Evolutionary conservation across 2,888 invertebrate species (phyloP).

Genomic region (Sialis lutaria): DNA sequence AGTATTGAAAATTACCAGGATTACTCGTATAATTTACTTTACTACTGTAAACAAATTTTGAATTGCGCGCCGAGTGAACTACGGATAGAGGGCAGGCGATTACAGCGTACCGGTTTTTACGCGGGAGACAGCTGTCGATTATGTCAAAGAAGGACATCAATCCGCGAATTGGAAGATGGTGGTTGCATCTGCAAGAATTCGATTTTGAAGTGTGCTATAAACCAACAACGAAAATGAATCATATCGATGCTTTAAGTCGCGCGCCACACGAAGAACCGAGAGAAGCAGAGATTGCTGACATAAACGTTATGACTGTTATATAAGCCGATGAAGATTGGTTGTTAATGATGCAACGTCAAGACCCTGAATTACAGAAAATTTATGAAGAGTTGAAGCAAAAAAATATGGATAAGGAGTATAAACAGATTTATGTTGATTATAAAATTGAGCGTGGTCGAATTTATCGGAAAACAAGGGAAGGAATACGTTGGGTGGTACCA

Average conservation of each 20-base stretch:
- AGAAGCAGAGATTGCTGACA: neutral
- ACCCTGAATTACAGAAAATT: neutral
- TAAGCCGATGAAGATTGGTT: neutral
- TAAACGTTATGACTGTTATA: neutral
- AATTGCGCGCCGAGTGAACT: too few relatives aligned
- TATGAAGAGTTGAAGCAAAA: neutral
- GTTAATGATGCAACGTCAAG: neutral
- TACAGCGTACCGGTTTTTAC: too few relatives aligned
- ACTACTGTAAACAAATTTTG: too few relatives aligned
- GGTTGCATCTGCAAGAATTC: conserved; percentile 6
- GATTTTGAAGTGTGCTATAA: conserved; percentile 2
- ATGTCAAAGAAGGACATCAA: conserved; percentile 5
- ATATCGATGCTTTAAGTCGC: conserved; percentile 5
- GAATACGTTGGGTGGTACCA: too few relatives aligned
- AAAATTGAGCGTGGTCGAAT: too few relatives aligned
- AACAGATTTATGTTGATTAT: neutral
- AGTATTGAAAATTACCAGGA: too few relatives aligned
- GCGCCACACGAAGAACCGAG: neutral
- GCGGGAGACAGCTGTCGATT: too few relatives aligned
- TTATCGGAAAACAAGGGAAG: too few relatives aligned
- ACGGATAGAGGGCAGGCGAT: too few relatives aligned
- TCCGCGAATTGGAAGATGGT: conserved; percentile 7
- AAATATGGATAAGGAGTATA: neutral
- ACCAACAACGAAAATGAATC: neutral
- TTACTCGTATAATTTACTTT: too few relatives aligned